Base-by-base conservation (phyloP, 2,113 vertebrate species). In the Poeciliopsis occidentalis region DNA sequence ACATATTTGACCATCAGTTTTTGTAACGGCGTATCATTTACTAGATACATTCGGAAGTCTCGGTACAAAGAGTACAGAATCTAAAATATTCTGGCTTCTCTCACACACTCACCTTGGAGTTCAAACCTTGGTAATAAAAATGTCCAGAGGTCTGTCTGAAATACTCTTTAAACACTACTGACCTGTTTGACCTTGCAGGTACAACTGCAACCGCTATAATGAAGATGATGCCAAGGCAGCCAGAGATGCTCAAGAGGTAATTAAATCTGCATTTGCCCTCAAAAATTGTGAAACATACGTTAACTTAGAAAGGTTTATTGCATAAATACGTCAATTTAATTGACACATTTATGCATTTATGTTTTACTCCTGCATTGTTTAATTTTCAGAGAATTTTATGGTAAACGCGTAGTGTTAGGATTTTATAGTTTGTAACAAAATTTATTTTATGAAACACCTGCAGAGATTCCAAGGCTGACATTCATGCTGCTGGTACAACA, bases 151-250 rank as follows among this genome's bases (percentile, higher is more conserved):
- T 39, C 3, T 65, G 2, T 61, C 4, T 79, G 47, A 30, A n/a
- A 65, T 67, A 47, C 60, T 61, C 13, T 72, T 8, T 3, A 31
- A 63, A 22, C 22, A 17, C 37, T 34, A 11, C 24, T 70, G 19
- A 64, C 79, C n/a, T 11, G 60, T 39, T 12, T 60, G 24, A 51
- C 8, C 7, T 73, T 75, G 70, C 86, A 99, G 98, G 98, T 99
- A 99, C 95, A 99, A 99, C 93, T 99, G 98, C 92, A 99, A 99
- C 93, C 97, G 98, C 88, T 99, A 99, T 92, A 99, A 99, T 82
- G 98, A 99, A 94, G 98, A 99, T 86, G 98, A 99, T 90, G 98
- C 98, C 85, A 99, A 99, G 94, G 98, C 98, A 85, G 98, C 98
- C 73, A 95, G 98, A 91, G 98, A 99, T 85, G 98, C 98, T 61